A percentile compares a stretch with the other conserved stretches of the same genome.
These are phyloP conservation scores for Tribolium freemani DNA, from an alignment of 2,888 invertebrate species.

Conservation along the genomic window DNA sequence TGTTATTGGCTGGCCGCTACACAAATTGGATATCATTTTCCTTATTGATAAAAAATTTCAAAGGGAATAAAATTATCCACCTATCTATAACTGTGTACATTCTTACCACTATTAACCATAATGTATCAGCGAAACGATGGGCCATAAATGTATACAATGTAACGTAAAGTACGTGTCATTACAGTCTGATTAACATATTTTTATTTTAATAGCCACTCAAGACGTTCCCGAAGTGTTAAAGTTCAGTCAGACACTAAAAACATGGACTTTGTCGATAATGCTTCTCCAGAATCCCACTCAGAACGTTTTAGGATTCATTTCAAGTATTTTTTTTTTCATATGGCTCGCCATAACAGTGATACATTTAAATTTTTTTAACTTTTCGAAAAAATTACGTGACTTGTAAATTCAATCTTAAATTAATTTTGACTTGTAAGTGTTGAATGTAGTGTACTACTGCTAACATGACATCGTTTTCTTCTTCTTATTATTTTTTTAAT, in stretches of 20 bases:
- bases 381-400: too few species aligned
- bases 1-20: conserved; percentile 32
- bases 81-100: conserved; percentile 10
- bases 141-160: conserved; percentile 16
- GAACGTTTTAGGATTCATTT: neutral
- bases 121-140: neutral
- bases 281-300: neutral
- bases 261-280: neutral
- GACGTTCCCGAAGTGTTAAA: conserved; percentile 23
- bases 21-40: conserved; percentile 38
- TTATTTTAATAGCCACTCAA: conserved; percentile 14
- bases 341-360: too few species aligned
- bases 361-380: too few species aligned
- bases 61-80: neutral
- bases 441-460: too few species aligned
- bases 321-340: too few species aligned
- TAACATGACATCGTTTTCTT: too few species aligned
- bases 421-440: too few species aligned
- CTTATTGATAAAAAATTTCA: neutral
- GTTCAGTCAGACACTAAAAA: conserved; percentile 9
- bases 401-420: too few species aligned
- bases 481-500: too few species aligned
- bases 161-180: conserved; percentile 16
- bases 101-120: conserved; percentile 27
- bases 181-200: conserved; percentile 24